phyloP scores from a whole-genome alignment of 2,113 vertebrate genomes.

The Tragelaphus scriptus region DNA sequence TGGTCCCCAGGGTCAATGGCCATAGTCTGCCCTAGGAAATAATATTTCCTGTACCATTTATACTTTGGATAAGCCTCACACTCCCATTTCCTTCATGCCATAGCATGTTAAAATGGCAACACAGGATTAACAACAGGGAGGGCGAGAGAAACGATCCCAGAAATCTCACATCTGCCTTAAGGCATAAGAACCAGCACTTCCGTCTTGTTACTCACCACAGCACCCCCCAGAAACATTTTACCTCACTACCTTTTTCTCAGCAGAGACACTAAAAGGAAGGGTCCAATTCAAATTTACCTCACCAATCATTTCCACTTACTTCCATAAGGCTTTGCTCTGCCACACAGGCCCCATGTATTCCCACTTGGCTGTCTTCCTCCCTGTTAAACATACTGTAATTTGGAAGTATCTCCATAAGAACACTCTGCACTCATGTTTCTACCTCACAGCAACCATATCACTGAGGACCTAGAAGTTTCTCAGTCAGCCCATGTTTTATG shows the following conservation, averaged over 20 bases:
- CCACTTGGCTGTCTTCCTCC: not conserved
- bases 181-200: not conserved
- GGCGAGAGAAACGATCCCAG: not conserved
- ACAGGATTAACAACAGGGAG: not conserved
- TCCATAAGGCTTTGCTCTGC: not conserved
- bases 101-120: not conserved
- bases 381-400: not conserved
- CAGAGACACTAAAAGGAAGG: not conserved
- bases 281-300: not conserved
- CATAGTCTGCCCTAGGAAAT: not conserved
- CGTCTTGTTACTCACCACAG: not conserved
- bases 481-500: not conserved
- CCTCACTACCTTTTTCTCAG: not conserved
- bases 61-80: not conserved
- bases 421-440: not conserved
- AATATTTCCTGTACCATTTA: not conserved
- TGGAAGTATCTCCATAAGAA: not conserved
- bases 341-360: not conserved
- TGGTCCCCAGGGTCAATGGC: not conserved
- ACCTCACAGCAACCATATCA: not conserved
- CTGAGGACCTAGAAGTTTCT: conserved; percentile 4
- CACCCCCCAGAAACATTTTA: not conserved
- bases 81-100: not conserved
- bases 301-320: not conserved
- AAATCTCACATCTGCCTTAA: not conserved